Evolutionary conservation across 2,888 invertebrate species (phyloP).

Genomic region (Dilophus febrilis): DNA sequence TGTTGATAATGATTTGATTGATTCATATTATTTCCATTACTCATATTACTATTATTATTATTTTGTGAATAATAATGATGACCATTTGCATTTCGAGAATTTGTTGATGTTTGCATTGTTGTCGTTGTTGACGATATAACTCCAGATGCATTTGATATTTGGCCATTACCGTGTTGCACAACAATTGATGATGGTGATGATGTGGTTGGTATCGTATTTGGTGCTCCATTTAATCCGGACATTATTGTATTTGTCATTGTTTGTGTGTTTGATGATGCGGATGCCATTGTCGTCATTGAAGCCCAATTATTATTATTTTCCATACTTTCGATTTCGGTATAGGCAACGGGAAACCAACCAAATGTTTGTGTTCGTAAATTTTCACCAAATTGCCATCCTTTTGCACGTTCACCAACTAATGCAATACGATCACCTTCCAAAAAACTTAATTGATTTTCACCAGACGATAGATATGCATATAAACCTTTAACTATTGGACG

Average conservation of each 20-base stretch:
- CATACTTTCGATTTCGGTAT: constrained; percentile 62
- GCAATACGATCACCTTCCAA: constrained; percentile 79
- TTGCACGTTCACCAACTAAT: constrained; percentile 75
- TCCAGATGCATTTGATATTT: background rate
- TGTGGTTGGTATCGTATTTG: too few relatives aligned
- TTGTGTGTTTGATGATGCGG: too few relatives aligned
- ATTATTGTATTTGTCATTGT: too few relatives aligned
- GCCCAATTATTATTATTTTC: constrained; percentile 7
- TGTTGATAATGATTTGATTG: constrained; percentile 10
- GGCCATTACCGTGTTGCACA: too few relatives aligned
- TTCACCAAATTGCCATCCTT: constrained; percentile 96
- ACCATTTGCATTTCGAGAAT: constrained; percentile 12
- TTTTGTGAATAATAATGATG: too few relatives aligned
- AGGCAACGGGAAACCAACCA: constrained; percentile 93
- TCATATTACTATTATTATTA: too few relatives aligned
- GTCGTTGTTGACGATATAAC: constrained; percentile 3
- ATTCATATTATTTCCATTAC: constrained; percentile 11
- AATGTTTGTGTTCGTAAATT: constrained; percentile 79
- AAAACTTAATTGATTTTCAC: constrained; percentile 85
- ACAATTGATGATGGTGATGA: too few relatives aligned
- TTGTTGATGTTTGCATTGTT: constrained; percentile 11
- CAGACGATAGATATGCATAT: constrained; percentile 74
- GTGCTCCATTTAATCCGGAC: too few relatives aligned
- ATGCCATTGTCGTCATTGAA: background rate
- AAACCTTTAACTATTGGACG: constrained; percentile 67